Base-by-base conservation (phyloP, 1,140 invertebrate genomes). In the Brachionus rubens region DNA sequence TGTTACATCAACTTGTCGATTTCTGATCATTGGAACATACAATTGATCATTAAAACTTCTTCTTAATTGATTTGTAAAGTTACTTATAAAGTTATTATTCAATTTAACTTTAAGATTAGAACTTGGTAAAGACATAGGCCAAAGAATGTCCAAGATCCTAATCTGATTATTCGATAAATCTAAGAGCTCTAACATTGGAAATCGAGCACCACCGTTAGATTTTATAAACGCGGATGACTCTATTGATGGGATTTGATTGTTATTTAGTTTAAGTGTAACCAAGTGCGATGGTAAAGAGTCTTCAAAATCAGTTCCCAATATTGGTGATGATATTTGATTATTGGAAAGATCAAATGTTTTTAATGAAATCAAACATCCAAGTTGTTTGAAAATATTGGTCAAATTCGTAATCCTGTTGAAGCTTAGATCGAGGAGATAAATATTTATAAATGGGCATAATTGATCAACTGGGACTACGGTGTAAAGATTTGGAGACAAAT, bases 371-470 rank as follows among this genome's bases (percentile, higher is more conserved):
- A 56, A 56, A 33, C 52, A 56, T 3, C 7, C 10, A 3, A 56
- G 21, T 12, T n/a, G 7, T 56, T 56, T 56, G 16, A 56, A 56
- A 6, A 14, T 14, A 56, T 56, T 56, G 52, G 52, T 56, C 14
- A 56, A 19, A 24, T 56, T 56, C n/a, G 24, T 28, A 14, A 56
- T 3, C 19, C 30, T 4, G 16, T 56, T 56, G 16, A 19, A 56
- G n/a, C 52, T 56, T 16, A 56, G 3, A 56, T 56, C 52, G 24
- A 56, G 52, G 5, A 56, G 10, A 56, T 56, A 56, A 16, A 56
- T 56, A n/a, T 56, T 56, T 28, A 3, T 33, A n/a, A 56, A 56
- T 16, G 12, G 52, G 21, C 52, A 56, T 56, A 56, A 14, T 14
- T 56, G 12, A 56, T 28, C 19, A 33, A 14, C 10, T 33, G 52